Evolutionary conservation across 2,888 invertebrate genomes (phyloP), one percentile per base, ranked within the genome.

Genomic region (Nomada fabriciana): DNA sequence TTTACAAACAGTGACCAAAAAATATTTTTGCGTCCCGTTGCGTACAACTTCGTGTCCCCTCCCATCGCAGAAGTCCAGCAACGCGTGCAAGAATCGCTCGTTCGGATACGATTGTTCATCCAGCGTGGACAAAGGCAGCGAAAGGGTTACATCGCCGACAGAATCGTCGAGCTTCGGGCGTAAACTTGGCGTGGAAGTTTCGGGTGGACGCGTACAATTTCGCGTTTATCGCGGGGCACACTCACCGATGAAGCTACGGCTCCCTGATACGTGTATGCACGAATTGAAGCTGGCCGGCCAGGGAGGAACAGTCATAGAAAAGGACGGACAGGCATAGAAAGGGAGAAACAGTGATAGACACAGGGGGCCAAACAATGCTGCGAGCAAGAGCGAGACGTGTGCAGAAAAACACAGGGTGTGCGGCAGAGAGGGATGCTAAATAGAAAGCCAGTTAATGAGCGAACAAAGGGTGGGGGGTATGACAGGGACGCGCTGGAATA

Each of bases 211-310:
- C 76, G 64, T 72, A 76, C 87, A 84, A 82, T 85, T 87, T 86
- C 82, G 74, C 74, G 84, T 87, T 87, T 87, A 87, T 87, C 85
- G 78, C 59, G 29, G 68, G 50, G 86, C 71, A 74, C 70, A 55
- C 59, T 73, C 72, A n/a, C 42, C 76, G 74, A 74, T 63, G 43
- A 77, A 11, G 57, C 23, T 13, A 36, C 63, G n/a, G 0, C 7
- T 15, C 23, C 20, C 18, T 5, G 57, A 36, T 52, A 25, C 43
- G 10, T 5, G 20, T 20, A 13, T 20, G 36, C n/a, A 3, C 20
- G 42, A 52, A 29, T 11, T 29, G 4, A 50, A 18, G 10, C 7
- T 18, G 53, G n/a, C n/a, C 50, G 18, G 50, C 18, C 18, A 20
- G 36, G 13, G 20, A 20, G 20, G 18, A 2, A 20, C 52, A 5